A percentile compares a stretch with the other conserved stretches of the same genome.
phyloP scores from a whole-genome alignment of 2,888 invertebrate genomes.

The Iphiclides podalirius region DNA sequence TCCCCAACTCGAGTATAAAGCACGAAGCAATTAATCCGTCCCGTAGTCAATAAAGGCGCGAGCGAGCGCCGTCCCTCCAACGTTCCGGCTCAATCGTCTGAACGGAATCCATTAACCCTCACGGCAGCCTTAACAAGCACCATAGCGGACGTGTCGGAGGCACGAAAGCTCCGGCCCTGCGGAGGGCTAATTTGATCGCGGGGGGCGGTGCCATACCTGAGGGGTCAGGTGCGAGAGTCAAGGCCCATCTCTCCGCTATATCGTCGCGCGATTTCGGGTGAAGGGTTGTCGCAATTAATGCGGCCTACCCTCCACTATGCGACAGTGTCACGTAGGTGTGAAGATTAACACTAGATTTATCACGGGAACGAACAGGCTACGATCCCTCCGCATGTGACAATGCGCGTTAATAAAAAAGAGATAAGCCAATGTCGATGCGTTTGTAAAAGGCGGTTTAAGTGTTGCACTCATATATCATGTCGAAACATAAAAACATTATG shows the following conservation, averaged over 20 bases:
- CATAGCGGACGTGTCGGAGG: constrained; percentile 5
- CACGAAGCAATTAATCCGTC: neutral
- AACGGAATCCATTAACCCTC: constrained; percentile 7
- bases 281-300: constrained; percentile 15
- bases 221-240: constrained; percentile 20
- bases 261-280: constrained; percentile 4
- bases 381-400: neutral
- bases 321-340: constrained; percentile 5
- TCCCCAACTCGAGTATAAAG: no score
- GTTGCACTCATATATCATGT: no score
- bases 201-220: constrained; percentile 2
- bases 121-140: constrained; percentile 11
- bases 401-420: no score
- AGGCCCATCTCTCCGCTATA: no score
- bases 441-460: no score
- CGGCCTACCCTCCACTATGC: no score
- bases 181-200: constrained; percentile 17
- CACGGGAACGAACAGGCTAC: neutral
- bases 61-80: neutral
- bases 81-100: constrained; percentile 4
- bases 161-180: constrained; percentile 3
- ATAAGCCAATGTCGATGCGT: no score
- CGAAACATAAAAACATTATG: no score
- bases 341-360: neutral
- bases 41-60: neutral